phyloP scores from a whole-genome alignment of 2,797 vertebrate species.

The Pangasius djambal region DNA sequence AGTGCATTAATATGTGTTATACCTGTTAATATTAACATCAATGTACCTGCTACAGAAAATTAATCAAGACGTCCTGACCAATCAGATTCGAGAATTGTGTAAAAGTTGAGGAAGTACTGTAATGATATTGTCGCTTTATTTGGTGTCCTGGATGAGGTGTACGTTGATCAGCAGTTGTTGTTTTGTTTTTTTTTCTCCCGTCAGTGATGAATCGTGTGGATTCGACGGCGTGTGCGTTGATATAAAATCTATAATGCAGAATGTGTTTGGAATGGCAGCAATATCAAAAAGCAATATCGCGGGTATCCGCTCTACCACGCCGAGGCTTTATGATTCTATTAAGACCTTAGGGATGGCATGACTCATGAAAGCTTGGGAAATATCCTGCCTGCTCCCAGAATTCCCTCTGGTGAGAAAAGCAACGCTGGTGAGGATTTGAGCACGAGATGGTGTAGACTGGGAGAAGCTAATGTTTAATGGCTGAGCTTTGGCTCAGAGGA shows the following conservation, averaged over 20 bases:
- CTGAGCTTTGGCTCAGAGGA: conserved; percentile 14
- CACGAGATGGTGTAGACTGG: not conserved
- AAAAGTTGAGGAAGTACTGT: not conserved
- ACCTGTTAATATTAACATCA: no score
- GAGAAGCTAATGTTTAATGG: conserved; percentile 19
- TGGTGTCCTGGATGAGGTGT: not conserved
- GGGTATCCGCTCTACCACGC: not conserved
- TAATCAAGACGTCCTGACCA: not conserved
- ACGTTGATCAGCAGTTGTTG: not conserved
- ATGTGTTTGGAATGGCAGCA: conserved; percentile 3
- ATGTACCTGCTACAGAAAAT: not conserved
- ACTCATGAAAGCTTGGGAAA: conserved; percentile 24
- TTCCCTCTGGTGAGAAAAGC: not conserved
- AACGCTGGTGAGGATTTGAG: not conserved
- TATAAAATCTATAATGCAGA: conserved; percentile 26
- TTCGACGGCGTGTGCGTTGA: not conserved
- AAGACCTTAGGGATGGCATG: not conserved
- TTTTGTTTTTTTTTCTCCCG: not conserved
- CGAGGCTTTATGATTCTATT: conserved; percentile 1
- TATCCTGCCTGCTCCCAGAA: conserved; percentile 13
- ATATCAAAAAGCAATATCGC: conserved; percentile 27
- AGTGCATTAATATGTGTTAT: not conserved
- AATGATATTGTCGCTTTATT: not conserved
- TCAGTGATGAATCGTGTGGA: not conserved
- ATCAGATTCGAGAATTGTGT: not conserved